phyloP scores from a whole-genome alignment of 2,888 invertebrate species.

The Alsophila aescularia region DNA sequence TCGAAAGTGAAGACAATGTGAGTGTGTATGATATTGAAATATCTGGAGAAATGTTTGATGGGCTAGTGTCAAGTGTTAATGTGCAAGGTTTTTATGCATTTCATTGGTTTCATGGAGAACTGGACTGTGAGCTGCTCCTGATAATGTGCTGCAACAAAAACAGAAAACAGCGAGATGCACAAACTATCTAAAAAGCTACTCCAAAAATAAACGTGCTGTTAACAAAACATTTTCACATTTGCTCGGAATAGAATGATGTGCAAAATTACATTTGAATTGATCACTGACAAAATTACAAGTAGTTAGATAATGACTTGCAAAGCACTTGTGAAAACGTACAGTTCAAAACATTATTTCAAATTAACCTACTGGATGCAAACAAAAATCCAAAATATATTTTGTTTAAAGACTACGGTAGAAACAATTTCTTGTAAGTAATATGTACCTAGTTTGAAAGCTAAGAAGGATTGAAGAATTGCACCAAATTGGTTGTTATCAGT shows the following conservation, averaged over 20 bases:
- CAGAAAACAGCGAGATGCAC: constrained; percentile 78
- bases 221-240: constrained; percentile 28
- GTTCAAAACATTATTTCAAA: neutral
- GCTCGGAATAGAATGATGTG: neutral
- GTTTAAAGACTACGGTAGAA: neutral
- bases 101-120: constrained; percentile 64
- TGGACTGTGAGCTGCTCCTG: constrained; percentile 70
- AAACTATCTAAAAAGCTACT: constrained; percentile 69
- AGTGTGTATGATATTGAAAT: constrained; percentile 8
- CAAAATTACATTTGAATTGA: no score
- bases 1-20: neutral
- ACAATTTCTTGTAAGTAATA: no score
- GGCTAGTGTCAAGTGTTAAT: constrained; percentile 35
- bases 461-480: neutral
- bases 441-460: no score
- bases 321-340: constrained; percentile 6
- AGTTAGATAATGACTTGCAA: no score
- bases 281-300: no score
- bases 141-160: constrained; percentile 80
- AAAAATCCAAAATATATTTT: neutral
- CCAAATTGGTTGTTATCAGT: neutral
- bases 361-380: neutral
- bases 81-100: constrained; percentile 53
- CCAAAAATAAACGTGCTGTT: constrained; percentile 55
- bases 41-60: constrained; percentile 25